Conservation (phyloP, 2,888 invertebrate species). For the Sarcophaga caerulescens region DNA sequence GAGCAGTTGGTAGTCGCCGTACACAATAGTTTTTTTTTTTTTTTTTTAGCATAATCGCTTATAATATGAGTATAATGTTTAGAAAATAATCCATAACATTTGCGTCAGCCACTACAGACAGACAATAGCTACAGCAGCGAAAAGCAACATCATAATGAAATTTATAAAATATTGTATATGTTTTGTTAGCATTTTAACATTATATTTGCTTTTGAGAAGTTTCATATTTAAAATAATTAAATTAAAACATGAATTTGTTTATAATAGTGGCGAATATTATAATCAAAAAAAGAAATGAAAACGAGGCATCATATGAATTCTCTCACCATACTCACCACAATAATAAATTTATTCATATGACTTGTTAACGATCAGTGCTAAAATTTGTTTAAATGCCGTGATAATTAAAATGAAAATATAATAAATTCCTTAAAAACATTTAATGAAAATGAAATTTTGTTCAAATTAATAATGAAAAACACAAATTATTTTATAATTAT, state of each 20-base stretch:
- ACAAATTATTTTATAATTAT: too few species aligned
- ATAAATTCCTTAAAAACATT: neutral
- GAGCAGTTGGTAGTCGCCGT: too few species aligned
- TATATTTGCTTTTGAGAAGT: too few species aligned
- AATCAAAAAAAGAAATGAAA: neutral
- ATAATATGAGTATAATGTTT: conserved; percentile 5
- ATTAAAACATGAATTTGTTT: conserved; percentile 23
- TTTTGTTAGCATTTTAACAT: neutral
- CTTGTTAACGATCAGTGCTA: conserved; percentile 33
- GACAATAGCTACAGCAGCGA: neutral
- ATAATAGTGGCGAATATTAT: neutral
- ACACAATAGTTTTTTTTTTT: too few species aligned
- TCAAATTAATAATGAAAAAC: neutral
- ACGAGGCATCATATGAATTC: neutral
- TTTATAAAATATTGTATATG: neutral
- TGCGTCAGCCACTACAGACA: conserved; percentile 26
- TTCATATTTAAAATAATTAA: conserved; percentile 12
- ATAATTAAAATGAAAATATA: conserved; percentile 13
- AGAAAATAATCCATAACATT: conserved; percentile 42
- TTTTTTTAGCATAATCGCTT: neutral
- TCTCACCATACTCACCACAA: neutral
- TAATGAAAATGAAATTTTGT: conserved; percentile 44
- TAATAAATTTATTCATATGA: conserved; percentile 44
- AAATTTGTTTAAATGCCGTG: conserved; percentile 17
- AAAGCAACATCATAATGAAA: neutral